Evolutionary conservation across 30 jellyfish, hydroid and myxozoan genomes (phyloP).

Genomic region (Clytia hemisphaerica): DNA sequence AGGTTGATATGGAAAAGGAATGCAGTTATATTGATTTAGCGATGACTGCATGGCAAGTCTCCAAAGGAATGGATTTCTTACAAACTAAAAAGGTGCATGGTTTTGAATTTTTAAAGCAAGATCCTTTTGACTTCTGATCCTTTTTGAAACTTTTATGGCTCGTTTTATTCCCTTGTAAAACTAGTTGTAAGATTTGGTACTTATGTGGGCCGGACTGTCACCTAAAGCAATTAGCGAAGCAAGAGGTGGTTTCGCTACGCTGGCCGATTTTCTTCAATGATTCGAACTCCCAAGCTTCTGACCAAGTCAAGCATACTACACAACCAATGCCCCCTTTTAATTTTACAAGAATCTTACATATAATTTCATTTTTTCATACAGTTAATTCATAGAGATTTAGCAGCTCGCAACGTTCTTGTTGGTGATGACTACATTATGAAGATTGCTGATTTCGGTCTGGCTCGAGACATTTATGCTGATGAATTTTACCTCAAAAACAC

Average conservation of each 20-base stretch:
- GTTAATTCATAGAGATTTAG: constrained; percentile 97
- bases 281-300: no score
- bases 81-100: constrained; percentile 68
- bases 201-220: no score
- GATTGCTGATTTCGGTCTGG: constrained; percentile 93
- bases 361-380: constrained; percentile 2
- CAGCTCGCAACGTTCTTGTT: constrained; percentile 87
- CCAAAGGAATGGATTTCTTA: constrained; percentile 81
- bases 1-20: constrained; percentile 7
- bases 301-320: no score
- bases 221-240: no score
- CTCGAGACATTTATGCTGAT: constrained; percentile 86
- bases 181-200: no score
- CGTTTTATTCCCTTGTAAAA: no score
- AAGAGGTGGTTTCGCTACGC: no score
- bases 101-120: no score
- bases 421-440: constrained; percentile 88
- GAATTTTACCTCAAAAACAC: constrained; percentile 85
- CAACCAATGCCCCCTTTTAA: no score
- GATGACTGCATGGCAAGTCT: constrained; percentile 38
- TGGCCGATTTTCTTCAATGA: no score
- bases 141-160: neutral
- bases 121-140: neutral
- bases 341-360: no score
- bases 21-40: constrained; percentile 45